These are phyloP conservation scores for Apotomis capreana DNA, from an alignment of 2,888 invertebrate genomes.

Conservation along the genomic window DNA sequence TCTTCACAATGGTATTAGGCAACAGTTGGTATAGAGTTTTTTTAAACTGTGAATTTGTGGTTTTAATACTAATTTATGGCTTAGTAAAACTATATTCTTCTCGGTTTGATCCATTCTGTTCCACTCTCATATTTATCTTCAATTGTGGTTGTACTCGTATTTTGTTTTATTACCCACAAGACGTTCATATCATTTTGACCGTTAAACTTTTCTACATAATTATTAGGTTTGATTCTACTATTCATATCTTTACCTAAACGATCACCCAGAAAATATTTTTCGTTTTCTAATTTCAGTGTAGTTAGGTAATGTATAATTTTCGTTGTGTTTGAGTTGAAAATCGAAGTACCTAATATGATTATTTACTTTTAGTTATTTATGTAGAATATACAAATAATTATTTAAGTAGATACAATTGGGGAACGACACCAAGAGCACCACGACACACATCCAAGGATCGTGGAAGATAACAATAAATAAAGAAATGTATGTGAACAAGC, in stretches of 20 bases:
- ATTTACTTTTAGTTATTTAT: too few species aligned
- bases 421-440: too few species aligned
- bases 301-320: too few species aligned
- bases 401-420: too few species aligned
- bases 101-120: conserved; percentile 17
- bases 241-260: too few species aligned
- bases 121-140: conserved; percentile 7
- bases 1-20: conserved; percentile 53
- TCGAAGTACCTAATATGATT: too few species aligned
- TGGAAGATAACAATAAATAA: not conserved
- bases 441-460: not conserved
- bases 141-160: not conserved
- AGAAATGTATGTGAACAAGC: not conserved
- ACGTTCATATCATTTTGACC: not conserved
- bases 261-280: too few species aligned
- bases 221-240: too few species aligned
- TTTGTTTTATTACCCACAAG: not conserved
- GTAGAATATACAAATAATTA: too few species aligned
- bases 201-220: not conserved
- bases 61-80: conserved; percentile 42
- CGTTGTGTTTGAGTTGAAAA: too few species aligned
- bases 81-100: conserved; percentile 33
- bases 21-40: conserved; percentile 63
- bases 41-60: conserved; percentile 38
- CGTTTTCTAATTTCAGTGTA: too few species aligned